Evolutionary conservation across 2,888 invertebrate genomes (phyloP).

Genomic region (Enoplolaimus lenunculus): DNA sequence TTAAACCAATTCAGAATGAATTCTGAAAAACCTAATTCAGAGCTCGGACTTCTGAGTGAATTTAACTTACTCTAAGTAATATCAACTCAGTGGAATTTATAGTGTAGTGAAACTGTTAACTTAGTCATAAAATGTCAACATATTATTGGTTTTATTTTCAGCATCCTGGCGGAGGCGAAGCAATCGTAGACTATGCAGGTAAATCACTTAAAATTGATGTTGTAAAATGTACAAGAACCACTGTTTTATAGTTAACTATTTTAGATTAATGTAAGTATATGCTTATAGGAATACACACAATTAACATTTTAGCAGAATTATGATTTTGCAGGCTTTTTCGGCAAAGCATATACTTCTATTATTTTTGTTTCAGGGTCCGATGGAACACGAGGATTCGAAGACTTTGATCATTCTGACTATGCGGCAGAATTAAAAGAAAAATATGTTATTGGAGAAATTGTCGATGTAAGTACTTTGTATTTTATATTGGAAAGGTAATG

Average conservation of each 20-base stretch:
- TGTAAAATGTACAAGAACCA: too few species aligned
- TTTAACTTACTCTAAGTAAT: too few species aligned
- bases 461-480: not conserved
- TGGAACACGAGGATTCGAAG: slow-evolving; percentile 4
- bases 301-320: not conserved
- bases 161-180: not conserved
- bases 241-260: too few species aligned
- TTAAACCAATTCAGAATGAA: too few species aligned
- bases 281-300: too few species aligned
- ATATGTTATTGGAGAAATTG: slow-evolving; percentile 7
- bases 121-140: too few species aligned
- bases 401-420: slow-evolving; percentile 12
- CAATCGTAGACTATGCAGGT: not conserved
- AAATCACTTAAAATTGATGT: not conserved
- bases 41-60: too few species aligned
- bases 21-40: too few species aligned
- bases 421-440: not conserved
- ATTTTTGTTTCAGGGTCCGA: not conserved
- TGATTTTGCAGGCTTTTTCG: not conserved
- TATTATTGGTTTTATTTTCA: not conserved
- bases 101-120: too few species aligned
- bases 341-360: not conserved
- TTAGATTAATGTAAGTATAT: too few species aligned
- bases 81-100: too few species aligned
- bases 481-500: too few species aligned